A percentile compares a stretch with the other conserved stretches of the same genome.
Conservation (phyloP, 2,888 invertebrate species). For the Dioctria linearis region DNA sequence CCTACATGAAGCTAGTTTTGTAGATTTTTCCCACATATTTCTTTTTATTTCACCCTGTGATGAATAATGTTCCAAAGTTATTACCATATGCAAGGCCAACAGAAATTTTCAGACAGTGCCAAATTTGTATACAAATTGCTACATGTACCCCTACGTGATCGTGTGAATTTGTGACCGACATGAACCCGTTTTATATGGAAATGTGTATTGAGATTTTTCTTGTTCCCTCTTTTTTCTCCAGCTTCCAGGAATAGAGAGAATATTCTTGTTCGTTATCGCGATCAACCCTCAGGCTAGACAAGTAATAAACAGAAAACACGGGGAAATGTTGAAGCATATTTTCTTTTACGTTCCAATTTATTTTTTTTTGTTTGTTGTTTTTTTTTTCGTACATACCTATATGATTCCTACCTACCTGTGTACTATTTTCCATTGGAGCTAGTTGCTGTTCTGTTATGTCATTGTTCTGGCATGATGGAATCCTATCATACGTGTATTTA, state of each 20-base stretch:
- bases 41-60: too few species aligned
- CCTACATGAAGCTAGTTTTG: too few species aligned
- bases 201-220: neutral
- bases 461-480: slow-evolving; percentile 24
- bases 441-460: neutral
- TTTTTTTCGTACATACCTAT: slow-evolving; percentile 3
- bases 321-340: slow-evolving; percentile 28
- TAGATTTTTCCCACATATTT: too few species aligned
- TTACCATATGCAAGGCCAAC: too few species aligned
- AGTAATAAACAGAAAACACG: slow-evolving; percentile 36
- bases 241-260: slow-evolving; percentile 9
- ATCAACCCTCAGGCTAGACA: slow-evolving; percentile 40
- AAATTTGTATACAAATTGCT: slow-evolving; percentile 36
- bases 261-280: slow-evolving; percentile 39
- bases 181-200: slow-evolving; percentile 35
- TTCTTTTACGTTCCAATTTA: neutral
- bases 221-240: neutral
- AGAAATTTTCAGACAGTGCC: slow-evolving; percentile 9
- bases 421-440: neutral
- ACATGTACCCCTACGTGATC: slow-evolving; percentile 29
- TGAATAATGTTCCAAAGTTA: too few species aligned
- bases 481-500: neutral
- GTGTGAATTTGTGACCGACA: slow-evolving; percentile 42
- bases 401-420: neutral
- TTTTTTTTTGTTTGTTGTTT: too few species aligned